Percentiles rank a stretch among this genome's conserved stretches.
phyloP scores from a whole-genome alignment of 2,797 vertebrate species.

The Huso huso region DNA sequence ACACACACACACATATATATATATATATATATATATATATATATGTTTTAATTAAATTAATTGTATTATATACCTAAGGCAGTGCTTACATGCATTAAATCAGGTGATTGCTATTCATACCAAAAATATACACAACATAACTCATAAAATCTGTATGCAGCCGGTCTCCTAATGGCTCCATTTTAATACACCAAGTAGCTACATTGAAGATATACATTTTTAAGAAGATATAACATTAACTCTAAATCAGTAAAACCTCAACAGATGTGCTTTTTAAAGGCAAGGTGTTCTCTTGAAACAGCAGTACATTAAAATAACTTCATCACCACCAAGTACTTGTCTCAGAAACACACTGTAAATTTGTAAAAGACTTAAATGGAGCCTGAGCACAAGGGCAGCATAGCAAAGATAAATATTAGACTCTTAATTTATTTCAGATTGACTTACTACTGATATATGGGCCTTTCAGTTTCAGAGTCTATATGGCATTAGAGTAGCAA shows the following conservation, averaged over 20 bases:
- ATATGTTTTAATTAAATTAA: background rate
- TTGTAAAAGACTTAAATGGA: slow-evolving; percentile 20
- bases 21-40: background rate
- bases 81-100: too few species aligned
- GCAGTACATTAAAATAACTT: slow-evolving; percentile 21
- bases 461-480: background rate
- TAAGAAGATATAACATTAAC: slow-evolving; percentile 22
- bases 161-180: slow-evolving; percentile 21
- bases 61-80: too few species aligned
- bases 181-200: slow-evolving; percentile 16
- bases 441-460: background rate
- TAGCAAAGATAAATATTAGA: slow-evolving; percentile 20
- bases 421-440: slow-evolving; percentile 39
- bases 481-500: background rate
- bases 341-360: slow-evolving; percentile 17
- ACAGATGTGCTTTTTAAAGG: slow-evolving; percentile 17
- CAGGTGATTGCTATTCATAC: slow-evolving; percentile 2
- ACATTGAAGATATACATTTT: slow-evolving; percentile 23
- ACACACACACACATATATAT: too few species aligned
- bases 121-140: slow-evolving; percentile 16
- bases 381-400: slow-evolving; percentile 15
- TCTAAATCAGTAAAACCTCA: slow-evolving; percentile 21
- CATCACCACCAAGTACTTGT: slow-evolving; percentile 13
- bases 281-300: slow-evolving; percentile 18
- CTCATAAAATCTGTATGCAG: slow-evolving; percentile 25